Evolutionary conservation across 2,113 vertebrate genomes (phyloP).

Genomic region (Epinephelus moara): DNA sequence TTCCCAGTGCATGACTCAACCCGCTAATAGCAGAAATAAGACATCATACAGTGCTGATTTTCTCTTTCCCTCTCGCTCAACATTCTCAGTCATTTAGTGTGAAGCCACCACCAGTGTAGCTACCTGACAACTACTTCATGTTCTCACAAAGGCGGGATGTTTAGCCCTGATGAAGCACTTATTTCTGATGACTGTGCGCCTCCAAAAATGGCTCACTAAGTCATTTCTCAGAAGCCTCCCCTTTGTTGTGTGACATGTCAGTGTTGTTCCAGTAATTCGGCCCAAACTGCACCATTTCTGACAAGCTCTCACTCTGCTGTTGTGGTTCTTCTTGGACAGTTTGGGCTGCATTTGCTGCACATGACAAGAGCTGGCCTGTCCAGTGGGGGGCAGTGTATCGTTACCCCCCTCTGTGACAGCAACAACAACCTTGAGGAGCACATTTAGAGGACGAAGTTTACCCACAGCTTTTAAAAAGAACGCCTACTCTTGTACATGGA

Average conservation of each 20-base stretch:
- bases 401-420: constrained; percentile 65
- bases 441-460: constrained; percentile 72
- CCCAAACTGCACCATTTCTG: constrained; percentile 38
- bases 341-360: constrained; percentile 88
- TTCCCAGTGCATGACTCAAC: constrained; percentile 42
- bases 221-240: constrained; percentile 63
- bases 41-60: not conserved
- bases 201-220: not conserved
- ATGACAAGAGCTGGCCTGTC: constrained; percentile 80
- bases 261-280: constrained; percentile 62
- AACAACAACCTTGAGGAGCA: constrained; percentile 54
- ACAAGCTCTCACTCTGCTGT: constrained; percentile 63
- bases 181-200: constrained; percentile 53
- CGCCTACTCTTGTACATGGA: constrained; percentile 61
- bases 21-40: not conserved
- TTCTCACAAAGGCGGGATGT: constrained; percentile 1
- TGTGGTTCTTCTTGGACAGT: constrained; percentile 82
- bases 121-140: not conserved
- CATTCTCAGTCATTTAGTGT: not conserved
- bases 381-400: constrained; percentile 60
- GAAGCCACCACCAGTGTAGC: not conserved
- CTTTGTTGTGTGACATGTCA: constrained; percentile 65
- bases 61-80: not conserved
- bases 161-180: constrained; percentile 44
- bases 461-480: constrained; percentile 63